Percentiles rank a stretch among this genome's conserved stretches.
Conservation (phyloP, 2,797 vertebrate genomes). For the Chiroxiphia lanceolata region DNA sequence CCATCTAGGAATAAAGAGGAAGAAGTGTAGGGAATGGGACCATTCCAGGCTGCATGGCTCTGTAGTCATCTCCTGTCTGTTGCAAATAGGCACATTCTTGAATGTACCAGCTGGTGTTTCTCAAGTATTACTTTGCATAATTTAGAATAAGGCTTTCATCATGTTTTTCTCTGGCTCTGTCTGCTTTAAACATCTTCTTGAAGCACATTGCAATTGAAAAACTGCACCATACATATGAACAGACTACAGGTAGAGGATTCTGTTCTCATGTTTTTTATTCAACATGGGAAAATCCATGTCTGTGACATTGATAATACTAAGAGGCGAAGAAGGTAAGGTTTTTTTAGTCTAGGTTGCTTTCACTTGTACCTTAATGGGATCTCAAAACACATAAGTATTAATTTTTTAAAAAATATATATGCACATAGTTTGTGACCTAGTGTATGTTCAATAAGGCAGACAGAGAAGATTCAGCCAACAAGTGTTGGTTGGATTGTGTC, state of each 20-base stretch:
- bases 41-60: not conserved
- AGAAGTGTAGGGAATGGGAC: not conserved
- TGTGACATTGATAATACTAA: not conserved
- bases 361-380: not conserved
- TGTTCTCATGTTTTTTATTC: not conserved
- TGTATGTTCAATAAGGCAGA: rapidly evolving
- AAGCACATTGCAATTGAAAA: not conserved
- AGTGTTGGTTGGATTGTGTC: not conserved
- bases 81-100: not conserved
- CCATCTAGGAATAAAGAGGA: not conserved
- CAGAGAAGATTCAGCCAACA: not conserved
- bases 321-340: rapidly evolving
- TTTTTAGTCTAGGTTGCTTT: not conserved
- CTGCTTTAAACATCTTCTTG: not conserved
- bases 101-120: not conserved
- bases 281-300: not conserved
- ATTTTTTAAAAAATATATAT: not conserved
- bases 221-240: not conserved
- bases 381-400: not conserved
- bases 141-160: not conserved
- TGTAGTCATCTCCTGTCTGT: not conserved
- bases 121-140: not conserved
- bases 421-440: not conserved
- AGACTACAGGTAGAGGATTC: not conserved
- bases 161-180: not conserved